Evolutionary conservation across 1,140 invertebrate species (phyloP).

Genomic region (Drosophila saltans): DNA sequence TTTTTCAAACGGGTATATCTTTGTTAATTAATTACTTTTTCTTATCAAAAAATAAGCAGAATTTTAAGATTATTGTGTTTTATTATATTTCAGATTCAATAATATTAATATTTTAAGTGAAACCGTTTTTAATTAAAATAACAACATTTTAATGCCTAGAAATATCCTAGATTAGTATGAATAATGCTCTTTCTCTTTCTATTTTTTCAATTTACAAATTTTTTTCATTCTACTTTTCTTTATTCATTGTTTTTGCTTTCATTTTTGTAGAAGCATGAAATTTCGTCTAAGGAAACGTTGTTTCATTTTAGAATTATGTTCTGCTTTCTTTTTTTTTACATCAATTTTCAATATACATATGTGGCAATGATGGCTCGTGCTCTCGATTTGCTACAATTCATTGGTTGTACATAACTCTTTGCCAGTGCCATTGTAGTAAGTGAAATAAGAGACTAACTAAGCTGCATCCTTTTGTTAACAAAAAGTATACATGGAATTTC

Average conservation of each 20-base stretch:
- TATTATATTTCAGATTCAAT: too few relatives aligned
- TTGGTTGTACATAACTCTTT: conserved; percentile 22
- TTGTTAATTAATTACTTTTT: too few relatives aligned
- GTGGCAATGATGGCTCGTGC: neutral
- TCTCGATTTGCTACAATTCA: neutral
- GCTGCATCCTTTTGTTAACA: neutral
- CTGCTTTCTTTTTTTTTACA: conserved; percentile 24
- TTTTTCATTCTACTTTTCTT: neutral
- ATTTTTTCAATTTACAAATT: too few relatives aligned
- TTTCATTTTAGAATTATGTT: conserved; percentile 1
- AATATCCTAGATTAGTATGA: too few relatives aligned
- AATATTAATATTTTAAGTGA: too few relatives aligned
- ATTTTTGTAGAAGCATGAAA: conserved; percentile 29
- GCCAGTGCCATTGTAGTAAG: conserved; percentile 10
- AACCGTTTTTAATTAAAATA: too few relatives aligned
- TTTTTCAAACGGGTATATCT: too few relatives aligned
- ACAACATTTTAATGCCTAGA: too few relatives aligned
- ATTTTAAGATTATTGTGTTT: too few relatives aligned
- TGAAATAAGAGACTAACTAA: neutral
- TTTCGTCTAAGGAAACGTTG: conserved; percentile 26
- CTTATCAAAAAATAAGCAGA: too few relatives aligned
- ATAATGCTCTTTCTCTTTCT: neutral
- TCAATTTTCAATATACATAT: conserved; percentile 6
- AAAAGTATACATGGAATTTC: neutral
- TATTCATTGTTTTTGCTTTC: neutral